phyloP scores from a whole-genome alignment of 2,888 invertebrate species.

The Dichetophora obliterata region DNA sequence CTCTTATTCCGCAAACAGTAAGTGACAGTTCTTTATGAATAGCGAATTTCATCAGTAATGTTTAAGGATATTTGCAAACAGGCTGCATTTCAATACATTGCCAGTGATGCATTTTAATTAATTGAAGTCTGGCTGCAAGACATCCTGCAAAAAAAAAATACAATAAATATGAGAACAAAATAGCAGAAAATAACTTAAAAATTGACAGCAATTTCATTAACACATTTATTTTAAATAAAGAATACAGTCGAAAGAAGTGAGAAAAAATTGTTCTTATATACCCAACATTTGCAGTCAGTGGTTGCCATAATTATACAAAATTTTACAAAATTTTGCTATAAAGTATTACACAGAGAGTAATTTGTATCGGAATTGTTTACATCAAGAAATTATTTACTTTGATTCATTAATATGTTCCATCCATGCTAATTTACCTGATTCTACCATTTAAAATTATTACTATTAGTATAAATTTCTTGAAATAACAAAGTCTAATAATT shows the following conservation, averaged over 20 bases:
- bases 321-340: conserved; percentile 42
- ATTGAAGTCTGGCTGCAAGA: conserved; percentile 12
- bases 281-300: conserved; percentile 6
- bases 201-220: conserved; percentile 34
- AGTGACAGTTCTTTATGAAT: too few relatives aligned
- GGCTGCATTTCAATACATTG: background rate
- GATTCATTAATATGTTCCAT: too few relatives aligned
- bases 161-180: background rate
- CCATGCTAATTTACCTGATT: too few relatives aligned
- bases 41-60: too few relatives aligned
- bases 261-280: conserved; percentile 12
- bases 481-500: too few relatives aligned
- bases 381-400: too few relatives aligned
- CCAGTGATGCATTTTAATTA: conserved; percentile 40
- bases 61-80: background rate
- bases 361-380: too few relatives aligned
- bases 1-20: too few relatives aligned
- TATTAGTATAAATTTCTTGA: too few relatives aligned
- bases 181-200: background rate
- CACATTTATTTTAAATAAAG: conserved; percentile 43
- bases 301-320: conserved; percentile 30
- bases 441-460: too few relatives aligned
- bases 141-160: conserved; percentile 7
- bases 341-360: too few relatives aligned
- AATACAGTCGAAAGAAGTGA: conserved; percentile 29